Conservation (phyloP, 2,888 invertebrate species). For the Rhogogaster chlorosoma region DNA sequence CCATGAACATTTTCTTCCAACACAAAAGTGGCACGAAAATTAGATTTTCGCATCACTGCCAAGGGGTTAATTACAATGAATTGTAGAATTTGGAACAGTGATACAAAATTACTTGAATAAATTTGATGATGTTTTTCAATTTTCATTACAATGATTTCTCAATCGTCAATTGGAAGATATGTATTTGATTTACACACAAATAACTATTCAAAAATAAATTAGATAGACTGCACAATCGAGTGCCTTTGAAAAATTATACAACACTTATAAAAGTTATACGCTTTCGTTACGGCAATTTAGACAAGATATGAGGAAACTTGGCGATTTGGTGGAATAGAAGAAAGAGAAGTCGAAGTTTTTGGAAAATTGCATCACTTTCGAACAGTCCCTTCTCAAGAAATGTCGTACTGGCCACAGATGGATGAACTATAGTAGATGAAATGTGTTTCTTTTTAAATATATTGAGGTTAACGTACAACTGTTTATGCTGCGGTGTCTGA, state of each 20-base stretch:
- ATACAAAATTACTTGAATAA: too few relatives aligned
- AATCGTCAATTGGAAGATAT: too few relatives aligned
- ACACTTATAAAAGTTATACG: too few relatives aligned
- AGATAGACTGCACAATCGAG: neutral
- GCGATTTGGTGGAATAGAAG: neutral
- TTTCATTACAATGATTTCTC: neutral
- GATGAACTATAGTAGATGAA: conserved; percentile 20
- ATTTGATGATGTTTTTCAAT: neutral
- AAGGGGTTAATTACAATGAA: too few relatives aligned
- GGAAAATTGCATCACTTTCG: neutral
- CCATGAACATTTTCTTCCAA: too few relatives aligned
- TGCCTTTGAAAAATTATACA: neutral
- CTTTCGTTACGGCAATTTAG: neutral
- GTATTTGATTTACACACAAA: neutral
- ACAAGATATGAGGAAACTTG: too few relatives aligned
- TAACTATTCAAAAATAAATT: neutral
- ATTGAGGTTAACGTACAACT: conserved; percentile 22
- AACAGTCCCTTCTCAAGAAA: neutral
- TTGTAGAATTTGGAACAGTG: too few relatives aligned
- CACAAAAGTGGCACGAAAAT: too few relatives aligned
- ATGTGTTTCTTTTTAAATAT: conserved; percentile 1
- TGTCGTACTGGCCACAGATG: neutral
- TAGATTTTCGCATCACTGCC: too few relatives aligned
- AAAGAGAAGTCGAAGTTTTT: neutral
- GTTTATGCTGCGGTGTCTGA: conserved; percentile 26